Conservation (phyloP, 1,140 invertebrate genomes). For the Zaprionus davidi region DNA sequence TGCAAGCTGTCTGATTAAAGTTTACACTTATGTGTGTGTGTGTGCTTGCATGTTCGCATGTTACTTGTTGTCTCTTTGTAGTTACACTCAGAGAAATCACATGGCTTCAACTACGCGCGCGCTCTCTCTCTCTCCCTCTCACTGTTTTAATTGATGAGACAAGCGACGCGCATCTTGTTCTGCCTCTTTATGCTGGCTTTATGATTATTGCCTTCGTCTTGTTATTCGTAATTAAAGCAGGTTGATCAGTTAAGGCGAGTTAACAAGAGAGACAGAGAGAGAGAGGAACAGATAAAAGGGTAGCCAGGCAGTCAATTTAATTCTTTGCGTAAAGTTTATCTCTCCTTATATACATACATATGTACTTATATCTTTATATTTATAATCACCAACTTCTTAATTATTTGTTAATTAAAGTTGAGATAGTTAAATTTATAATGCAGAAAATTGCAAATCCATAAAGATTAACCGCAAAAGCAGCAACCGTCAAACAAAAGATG, state of each 20-base stretch:
- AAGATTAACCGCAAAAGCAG: background rate
- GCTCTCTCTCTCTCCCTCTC: background rate
- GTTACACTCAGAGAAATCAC: constrained; percentile 31
- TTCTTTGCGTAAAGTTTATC: background rate
- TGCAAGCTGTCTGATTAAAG: constrained; percentile 5
- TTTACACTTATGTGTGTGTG: constrained; percentile 10
- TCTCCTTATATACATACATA: background rate
- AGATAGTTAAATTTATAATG: background rate
- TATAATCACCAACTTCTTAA: background rate
- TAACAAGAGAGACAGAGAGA: background rate
- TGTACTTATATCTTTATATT: background rate
- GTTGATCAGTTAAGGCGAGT: constrained; percentile 26
- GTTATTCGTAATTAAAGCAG: constrained; percentile 52
- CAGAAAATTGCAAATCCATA: background rate
- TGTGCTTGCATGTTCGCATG: constrained; percentile 26
- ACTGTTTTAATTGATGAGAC: constrained; percentile 70
- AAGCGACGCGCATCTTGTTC: constrained; percentile 40
- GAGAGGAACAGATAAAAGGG: background rate
- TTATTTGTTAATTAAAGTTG: background rate
- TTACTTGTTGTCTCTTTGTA: constrained; percentile 35
- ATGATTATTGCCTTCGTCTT: constrained; percentile 61
- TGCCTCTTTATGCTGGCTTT: constrained; percentile 40
- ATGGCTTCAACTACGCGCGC: background rate
- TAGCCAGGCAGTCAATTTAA: background rate
- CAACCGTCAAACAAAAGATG: background rate